Base-by-base conservation (phyloP, 2,888 invertebrate species). In the Unio delphinus region DNA sequence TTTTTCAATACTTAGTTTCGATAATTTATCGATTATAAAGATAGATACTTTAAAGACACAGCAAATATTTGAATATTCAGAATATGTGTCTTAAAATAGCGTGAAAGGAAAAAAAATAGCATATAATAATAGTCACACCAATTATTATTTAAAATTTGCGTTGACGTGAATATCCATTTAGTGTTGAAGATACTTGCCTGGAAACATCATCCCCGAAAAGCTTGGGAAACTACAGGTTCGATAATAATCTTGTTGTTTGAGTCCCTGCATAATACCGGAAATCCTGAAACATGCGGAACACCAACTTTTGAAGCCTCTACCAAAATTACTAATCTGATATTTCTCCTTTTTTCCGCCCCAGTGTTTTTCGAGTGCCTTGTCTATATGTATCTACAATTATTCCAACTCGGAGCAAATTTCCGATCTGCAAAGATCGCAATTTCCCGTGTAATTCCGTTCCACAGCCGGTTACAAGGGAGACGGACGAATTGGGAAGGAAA, bases 201-300 rank as follows among this genome's bases (percentile, higher is more conserved):
- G 84, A 80, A 86, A 86, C 79, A 86, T 80, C 80, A 87, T 84
- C 66, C 87, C 84, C 55, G 87, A 82, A 65, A 87, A 77, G 28
- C 83, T 82, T 64, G 85, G 81, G 70, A 88, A 84, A 65, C 87
- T 86, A 71, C 88, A 88, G 54, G 88, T 82, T 57, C 88, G 69
- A 73, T 87, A 87, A 72, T 88, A 88, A 73, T 88, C 88, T 75
- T 85, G 86, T 74, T 87, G 86, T 70, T 87, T 87, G 63, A 87
- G 78, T 64, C 84, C 76, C 75, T 88, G 88, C 87, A 88, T 88
- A 71, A 61, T 76, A 69, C 64, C 64, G 58, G 64, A 68, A 61
- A 60, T 64, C 66, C 62, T 59, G 61, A 74, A 66, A 67, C 59
- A 69, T 66, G 61, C 61, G 64, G 60, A 61, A 72, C 45, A 55